Evolutionary conservation across 2,113 vertebrate species (phyloP), one percentile per base, ranked within the genome.

Genomic region (Upupa epops): DNA sequence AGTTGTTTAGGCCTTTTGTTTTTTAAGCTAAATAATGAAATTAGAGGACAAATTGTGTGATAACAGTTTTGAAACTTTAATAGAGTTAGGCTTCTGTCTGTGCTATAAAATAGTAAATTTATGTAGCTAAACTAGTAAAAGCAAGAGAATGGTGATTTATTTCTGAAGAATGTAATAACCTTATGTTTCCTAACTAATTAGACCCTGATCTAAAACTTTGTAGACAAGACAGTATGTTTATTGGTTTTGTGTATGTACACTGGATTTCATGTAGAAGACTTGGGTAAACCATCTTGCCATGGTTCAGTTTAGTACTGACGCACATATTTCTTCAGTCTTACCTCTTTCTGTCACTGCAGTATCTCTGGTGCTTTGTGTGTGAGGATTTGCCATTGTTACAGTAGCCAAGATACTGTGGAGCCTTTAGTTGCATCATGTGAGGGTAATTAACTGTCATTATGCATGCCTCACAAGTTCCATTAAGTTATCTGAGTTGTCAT

Each of bases 381-480:
- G 26, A 36, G 25, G 71, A 21, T 84, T 73, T 88, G 61, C 65
- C n/a, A 34, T 37, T 82, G 36, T 61, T 86, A 65, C 64, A 40
- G 76, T 24, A 61, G 68, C 89, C 64, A 83, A 76, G 71, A 49
- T 76, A 91, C 55, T 74, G 58, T 82, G 73, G 61, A 82, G 56
- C 74, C 65, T 96, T 82, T 56, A 51, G 69, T 56, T 92, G 77
- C 79, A 52, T 76, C 83, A 91, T 68, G 76, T 94, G 84, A 92
- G 32, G 52, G 7, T 70, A 84, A 95, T 96, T 94, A 96, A 96
- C 82, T 72, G 77, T 96, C 79, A 96, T 96, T 96, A 94, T 74
- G 78, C 46, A 81, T 96, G 94, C 94, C 61, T 94, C 86, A 66
- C 40, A 60, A 88, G 76, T 90, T 95, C 94, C 64, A 86, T 95